phyloP scores from a whole-genome alignment of 2,888 invertebrate genomes.

The Tanytarsus gracilentus region DNA sequence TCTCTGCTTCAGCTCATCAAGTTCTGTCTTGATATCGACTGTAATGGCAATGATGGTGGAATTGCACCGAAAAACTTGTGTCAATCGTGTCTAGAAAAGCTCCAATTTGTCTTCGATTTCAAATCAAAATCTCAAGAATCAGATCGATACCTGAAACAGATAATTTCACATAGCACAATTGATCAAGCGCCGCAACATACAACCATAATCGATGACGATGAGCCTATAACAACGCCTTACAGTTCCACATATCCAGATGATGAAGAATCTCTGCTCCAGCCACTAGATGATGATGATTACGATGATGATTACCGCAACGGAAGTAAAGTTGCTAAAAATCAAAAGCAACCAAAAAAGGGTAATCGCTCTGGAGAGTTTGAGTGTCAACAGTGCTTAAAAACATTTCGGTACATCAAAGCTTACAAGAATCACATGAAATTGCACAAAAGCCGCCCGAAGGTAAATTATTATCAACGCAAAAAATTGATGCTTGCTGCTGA shows the following conservation, averaged over 20 bases:
- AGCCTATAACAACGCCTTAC: not conserved
- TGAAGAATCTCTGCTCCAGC: no score
- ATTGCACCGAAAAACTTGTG: slow-evolving; percentile 14
- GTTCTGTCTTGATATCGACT: slow-evolving; percentile 13
- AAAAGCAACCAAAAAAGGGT: not conserved
- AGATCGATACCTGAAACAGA: slow-evolving; percentile 9
- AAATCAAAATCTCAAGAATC: slow-evolving; percentile 9
- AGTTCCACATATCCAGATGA: not conserved
- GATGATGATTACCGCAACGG: slow-evolving; percentile 2
- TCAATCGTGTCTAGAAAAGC: slow-evolving; percentile 12
- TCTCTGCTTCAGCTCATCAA: slow-evolving; percentile 7
- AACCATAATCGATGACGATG: not conserved
- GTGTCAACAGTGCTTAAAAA: slow-evolving; percentile 1
- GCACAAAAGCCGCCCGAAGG: not conserved
- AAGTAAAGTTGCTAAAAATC: not conserved
- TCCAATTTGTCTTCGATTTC: not conserved
- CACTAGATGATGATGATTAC: not conserved
- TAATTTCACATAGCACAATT: not conserved
- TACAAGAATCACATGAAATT: slow-evolving; percentile 12
- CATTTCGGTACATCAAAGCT: slow-evolving; percentile 11
- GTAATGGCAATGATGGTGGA: not conserved
- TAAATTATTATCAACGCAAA: not conserved
- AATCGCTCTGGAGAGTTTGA: not conserved
- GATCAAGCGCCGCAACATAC: no score
- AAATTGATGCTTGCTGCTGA: not conserved